Conservation (phyloP, 2,797 vertebrate genomes). For the Microchirus variegatus region DNA sequence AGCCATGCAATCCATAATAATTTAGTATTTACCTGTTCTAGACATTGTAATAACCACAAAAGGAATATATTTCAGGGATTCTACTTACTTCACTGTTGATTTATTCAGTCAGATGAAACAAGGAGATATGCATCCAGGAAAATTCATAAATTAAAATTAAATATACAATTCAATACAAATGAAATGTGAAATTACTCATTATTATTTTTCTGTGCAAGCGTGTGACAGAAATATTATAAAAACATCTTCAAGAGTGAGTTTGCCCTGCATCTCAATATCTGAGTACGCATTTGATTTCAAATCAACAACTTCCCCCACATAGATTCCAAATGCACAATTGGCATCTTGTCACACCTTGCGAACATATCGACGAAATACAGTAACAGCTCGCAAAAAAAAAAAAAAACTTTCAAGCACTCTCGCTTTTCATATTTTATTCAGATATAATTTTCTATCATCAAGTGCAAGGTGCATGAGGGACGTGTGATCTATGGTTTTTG, state of each 20-base stretch:
- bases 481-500: slow-evolving; percentile 44
- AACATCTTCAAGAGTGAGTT: slow-evolving; percentile 44
- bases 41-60: too few species aligned
- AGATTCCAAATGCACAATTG: slow-evolving; percentile 38
- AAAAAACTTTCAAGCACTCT: slow-evolving; percentile 20
- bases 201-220: too few species aligned
- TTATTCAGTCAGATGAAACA: too few species aligned
- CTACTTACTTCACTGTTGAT: too few species aligned
- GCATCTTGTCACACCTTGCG: slow-evolving; percentile 48
- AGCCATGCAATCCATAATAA: too few species aligned
- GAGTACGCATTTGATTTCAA: slow-evolving; percentile 71
- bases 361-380: slow-evolving; percentile 43
- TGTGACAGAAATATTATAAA: slow-evolving; percentile 60
- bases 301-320: slow-evolving; percentile 33
- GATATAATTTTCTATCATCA: slow-evolving; percentile 59
- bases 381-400: slow-evolving; percentile 27
- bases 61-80: too few species aligned
- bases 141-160: too few species aligned
- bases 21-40: too few species aligned
- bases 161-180: too few species aligned
- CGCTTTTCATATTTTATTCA: slow-evolving; percentile 63
- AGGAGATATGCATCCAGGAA: too few species aligned
- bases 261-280: slow-evolving; percentile 44
- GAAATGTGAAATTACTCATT: too few species aligned
- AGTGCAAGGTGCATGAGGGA: slow-evolving; percentile 16